Percentiles rank a stretch among this genome's conserved stretches.
These are phyloP conservation scores for Leptinotarsa undecemlineata DNA, from an alignment of 1,140 invertebrate genomes.

Conservation along the genomic window DNA sequence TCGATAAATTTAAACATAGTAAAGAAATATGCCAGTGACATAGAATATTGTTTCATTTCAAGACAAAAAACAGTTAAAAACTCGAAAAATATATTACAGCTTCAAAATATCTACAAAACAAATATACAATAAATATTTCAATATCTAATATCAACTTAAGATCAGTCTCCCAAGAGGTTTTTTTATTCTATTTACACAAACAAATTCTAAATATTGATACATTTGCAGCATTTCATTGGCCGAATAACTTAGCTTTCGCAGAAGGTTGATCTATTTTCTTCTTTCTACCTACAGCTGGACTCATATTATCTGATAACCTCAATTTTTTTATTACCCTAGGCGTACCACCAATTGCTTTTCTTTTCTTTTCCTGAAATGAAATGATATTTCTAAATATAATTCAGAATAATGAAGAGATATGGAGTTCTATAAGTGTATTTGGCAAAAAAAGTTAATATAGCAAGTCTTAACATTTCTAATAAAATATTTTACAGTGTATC, in stretches of 20 bases:
- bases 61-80: neutral
- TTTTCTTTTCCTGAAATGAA: constrained; percentile 43
- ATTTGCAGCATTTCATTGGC: neutral
- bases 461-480: no score
- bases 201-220: neutral
- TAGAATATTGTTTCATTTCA: no score
- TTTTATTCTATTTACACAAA: neutral
- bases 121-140: neutral
- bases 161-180: neutral
- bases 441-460: no score
- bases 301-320: constrained; percentile 44
- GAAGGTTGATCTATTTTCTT: constrained; percentile 30
- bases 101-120: neutral
- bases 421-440: no score
- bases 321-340: constrained; percentile 49
- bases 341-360: constrained; percentile 45
- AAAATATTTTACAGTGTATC: no score
- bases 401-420: neutral
- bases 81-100: neutral
- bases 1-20: no score
- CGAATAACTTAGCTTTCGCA: constrained; percentile 35
- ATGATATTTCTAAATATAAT: neutral
- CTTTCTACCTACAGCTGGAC: constrained; percentile 42
- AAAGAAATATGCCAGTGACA: no score
- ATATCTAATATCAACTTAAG: neutral